Conservation (phyloP, 2,888 invertebrate genomes). For the Pammene aurita region DNA sequence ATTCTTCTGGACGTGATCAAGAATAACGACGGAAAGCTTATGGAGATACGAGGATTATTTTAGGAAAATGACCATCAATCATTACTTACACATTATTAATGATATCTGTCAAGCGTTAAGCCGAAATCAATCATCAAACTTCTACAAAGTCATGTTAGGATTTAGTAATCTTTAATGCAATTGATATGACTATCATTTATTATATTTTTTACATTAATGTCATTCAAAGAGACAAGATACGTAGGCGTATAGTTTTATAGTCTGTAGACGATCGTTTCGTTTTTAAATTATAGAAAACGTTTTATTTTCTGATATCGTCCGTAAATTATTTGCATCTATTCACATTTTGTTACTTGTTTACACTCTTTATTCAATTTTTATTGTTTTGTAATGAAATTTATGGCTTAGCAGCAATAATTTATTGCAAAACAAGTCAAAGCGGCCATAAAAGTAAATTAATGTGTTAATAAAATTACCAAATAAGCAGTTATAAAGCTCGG, state of each 20-base stretch:
- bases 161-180: slow-evolving; percentile 38
- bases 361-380: slow-evolving; percentile 13
- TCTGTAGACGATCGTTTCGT: background rate
- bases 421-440: slow-evolving; percentile 34
- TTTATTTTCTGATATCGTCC: slow-evolving; percentile 17
- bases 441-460: slow-evolving; percentile 36
- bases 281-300: slow-evolving; percentile 14
- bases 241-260: slow-evolving; percentile 35
- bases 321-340: slow-evolving; percentile 29
- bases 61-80: slow-evolving; percentile 67
- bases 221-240: slow-evolving; percentile 22
- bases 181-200: slow-evolving; percentile 38
- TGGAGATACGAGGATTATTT: slow-evolving; percentile 57
- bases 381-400: slow-evolving; percentile 32
- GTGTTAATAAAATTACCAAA: slow-evolving; percentile 37
- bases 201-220: slow-evolving; percentile 31
- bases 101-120: slow-evolving; percentile 64
- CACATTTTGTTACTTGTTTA: slow-evolving; percentile 33
- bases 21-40: slow-evolving; percentile 47
- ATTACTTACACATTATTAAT: slow-evolving; percentile 71
- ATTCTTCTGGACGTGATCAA: slow-evolving; percentile 56
- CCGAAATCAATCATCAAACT: slow-evolving; percentile 67
- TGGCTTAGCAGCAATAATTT: slow-evolving; percentile 27
- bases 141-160: slow-evolving; percentile 52
- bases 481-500: slow-evolving; percentile 34